Base-by-base conservation (phyloP, 1,140 invertebrate genomes). In the Drosophila pandora region DNA sequence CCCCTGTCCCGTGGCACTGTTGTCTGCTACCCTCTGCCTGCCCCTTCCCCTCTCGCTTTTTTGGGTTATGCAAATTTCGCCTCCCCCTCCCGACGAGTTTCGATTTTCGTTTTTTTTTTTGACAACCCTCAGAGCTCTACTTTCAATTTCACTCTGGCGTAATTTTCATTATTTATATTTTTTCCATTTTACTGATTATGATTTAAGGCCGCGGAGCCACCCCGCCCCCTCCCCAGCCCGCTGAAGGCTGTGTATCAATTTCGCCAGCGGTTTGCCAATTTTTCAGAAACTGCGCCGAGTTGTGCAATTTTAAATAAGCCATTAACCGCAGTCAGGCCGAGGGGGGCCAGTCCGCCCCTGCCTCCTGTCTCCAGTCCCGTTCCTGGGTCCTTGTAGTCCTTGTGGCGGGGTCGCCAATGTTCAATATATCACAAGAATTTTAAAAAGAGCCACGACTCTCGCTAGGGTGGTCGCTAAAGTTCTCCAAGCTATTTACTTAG, bases 141-240 rank as follows among this genome's bases (percentile, higher is more conserved):
- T 88, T 87, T 87, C 83, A 87, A 87, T 87, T 88, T 82, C 49
- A 52, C 62, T 61, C 63, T 37, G 56, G 45, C 60, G 83, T 61
- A 79, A 79, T 87, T 87, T 88, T 88, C 83, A 88, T 88, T 88
- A 89, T 89, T 89, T 88, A 88, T 88, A 88, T 83, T 88, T 88
- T 90, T 83, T 89, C 78, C 78, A 87, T 80, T 83, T 87, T 88
- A 77, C 79, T 90, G 88, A 90, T 90, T 90, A 90, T 90, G 88
- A 90, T 90, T 90, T 90, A 90, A 84, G 55, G 79, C 88, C 62
- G 45, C 73, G 65, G 49, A 45, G 34, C 22, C 13, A 43, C 41
- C 28, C 8, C 17, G 10, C 37, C 53, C 32, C 25, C 41, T 28
- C 9, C 75, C 54, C 9, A 55, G 17, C 17, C 60, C 58, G 60